A percentile compares a stretch with the other conserved stretches of the same genome.
Conservation (phyloP, 1,140 invertebrate species). For the Caerostris darwini region DNA sequence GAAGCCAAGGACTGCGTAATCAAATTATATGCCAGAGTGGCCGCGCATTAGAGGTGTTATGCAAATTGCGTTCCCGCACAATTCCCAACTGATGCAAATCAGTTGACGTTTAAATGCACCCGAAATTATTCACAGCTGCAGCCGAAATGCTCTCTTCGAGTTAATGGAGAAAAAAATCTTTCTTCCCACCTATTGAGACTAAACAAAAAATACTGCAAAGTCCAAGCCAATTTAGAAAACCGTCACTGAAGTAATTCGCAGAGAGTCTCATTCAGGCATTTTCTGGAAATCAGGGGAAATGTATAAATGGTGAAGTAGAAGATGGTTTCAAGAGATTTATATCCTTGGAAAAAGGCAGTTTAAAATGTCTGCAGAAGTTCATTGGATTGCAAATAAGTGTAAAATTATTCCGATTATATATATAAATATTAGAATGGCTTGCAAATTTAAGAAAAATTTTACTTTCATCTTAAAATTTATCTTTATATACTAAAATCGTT, state of each 20-base stretch:
- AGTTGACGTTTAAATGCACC: background rate
- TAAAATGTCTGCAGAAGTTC: background rate
- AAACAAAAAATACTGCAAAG: background rate
- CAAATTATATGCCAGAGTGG: background rate
- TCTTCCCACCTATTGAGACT: background rate
- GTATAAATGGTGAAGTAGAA: background rate
- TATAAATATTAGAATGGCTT: too few species aligned
- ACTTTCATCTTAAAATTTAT: too few species aligned
- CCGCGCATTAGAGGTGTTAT: background rate
- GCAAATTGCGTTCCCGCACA: background rate
- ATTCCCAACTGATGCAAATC: background rate
- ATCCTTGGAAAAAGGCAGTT: background rate
- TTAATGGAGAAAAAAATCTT: background rate
- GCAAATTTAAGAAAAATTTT: too few species aligned
- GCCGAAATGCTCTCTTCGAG: background rate
- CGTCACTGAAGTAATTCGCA: background rate
- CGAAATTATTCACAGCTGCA: background rate
- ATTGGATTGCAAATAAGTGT: too few species aligned
- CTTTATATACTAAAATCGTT: background rate
- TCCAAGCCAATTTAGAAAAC: background rate
- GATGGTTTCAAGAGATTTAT: background rate
- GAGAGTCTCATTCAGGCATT: background rate
- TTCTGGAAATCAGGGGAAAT: background rate
- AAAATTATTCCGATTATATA: too few species aligned
- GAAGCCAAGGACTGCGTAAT: background rate